phyloP scores from a whole-genome alignment of 2,888 invertebrate genomes.

The Sturmia bella region DNA sequence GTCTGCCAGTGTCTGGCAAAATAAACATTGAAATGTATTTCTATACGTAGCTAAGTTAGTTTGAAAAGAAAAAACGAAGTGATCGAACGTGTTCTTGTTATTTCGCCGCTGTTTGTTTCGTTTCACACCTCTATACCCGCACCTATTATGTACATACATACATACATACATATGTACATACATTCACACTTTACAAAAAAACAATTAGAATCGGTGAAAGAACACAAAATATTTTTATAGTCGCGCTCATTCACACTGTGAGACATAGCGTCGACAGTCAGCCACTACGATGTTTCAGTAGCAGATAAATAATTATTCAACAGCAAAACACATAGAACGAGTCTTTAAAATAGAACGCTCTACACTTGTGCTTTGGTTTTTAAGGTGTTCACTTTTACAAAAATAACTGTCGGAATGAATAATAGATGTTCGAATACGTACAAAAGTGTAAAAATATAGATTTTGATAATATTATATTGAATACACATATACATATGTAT shows the following conservation, averaged over 20 bases:
- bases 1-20: slow-evolving; percentile 77
- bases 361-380: slow-evolving; percentile 81
- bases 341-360: slow-evolving; percentile 79
- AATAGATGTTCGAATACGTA: slow-evolving; percentile 34
- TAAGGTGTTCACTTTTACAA: slow-evolving; percentile 75
- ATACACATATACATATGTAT: not conserved
- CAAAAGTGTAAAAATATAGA: slow-evolving; percentile 30
- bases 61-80: slow-evolving; percentile 73
- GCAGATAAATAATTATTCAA: slow-evolving; percentile 57
- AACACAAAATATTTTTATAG: slow-evolving; percentile 50
- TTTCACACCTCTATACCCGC: slow-evolving; percentile 61
- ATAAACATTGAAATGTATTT: slow-evolving; percentile 71
- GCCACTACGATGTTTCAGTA: slow-evolving; percentile 60
- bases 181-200: slow-evolving; percentile 50
- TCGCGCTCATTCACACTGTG: slow-evolving; percentile 59
- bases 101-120: slow-evolving; percentile 68
- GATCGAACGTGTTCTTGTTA: slow-evolving; percentile 72
- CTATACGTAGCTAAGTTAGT: slow-evolving; percentile 69
- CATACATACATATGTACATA: no score
- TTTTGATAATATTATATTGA: slow-evolving; percentile 33
- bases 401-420: slow-evolving; percentile 54
- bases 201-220: slow-evolving; percentile 65
- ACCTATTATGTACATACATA: slow-evolving; percentile 39
- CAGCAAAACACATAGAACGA: slow-evolving; percentile 77
- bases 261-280: slow-evolving; percentile 63